Conservation (phyloP, 1,140 invertebrate species). For the Lucilia cuprina region DNA sequence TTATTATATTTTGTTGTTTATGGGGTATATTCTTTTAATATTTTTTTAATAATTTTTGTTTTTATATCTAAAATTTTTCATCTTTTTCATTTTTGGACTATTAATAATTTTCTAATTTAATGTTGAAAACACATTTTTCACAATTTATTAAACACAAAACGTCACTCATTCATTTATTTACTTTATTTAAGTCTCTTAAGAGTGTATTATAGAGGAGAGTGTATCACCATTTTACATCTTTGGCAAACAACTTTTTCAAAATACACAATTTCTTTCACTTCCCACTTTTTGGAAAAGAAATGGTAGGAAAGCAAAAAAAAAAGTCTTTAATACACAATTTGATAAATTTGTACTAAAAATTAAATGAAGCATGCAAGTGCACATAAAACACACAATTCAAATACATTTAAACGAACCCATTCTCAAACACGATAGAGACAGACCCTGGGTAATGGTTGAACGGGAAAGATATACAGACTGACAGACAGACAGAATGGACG, state of each 20-base stretch:
- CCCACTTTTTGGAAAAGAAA: not conserved
- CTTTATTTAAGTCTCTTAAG: not conserved
- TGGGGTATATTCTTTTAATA: too few species aligned
- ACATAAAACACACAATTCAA: slow-evolving; percentile 3
- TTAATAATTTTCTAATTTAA: not conserved
- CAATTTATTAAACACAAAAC: not conserved
- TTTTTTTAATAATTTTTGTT: too few species aligned
- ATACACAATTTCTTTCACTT: not conserved
- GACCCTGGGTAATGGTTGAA: not conserved
- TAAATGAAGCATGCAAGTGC: slow-evolving; percentile 17
- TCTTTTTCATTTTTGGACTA: not conserved
- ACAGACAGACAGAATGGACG: not conserved
- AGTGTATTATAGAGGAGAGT: not conserved
- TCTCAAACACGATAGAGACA: not conserved
- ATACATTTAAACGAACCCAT: not conserved
- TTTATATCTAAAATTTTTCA: too few species aligned
- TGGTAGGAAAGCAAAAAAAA: not conserved
- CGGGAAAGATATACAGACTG: not conserved
- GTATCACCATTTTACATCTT: not conserved
- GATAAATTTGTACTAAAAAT: slow-evolving; percentile 18
- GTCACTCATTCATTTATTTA: not conserved
- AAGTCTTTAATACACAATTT: slow-evolving; percentile 5
- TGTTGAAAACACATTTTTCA: not conserved
- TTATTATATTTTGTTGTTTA: too few species aligned
- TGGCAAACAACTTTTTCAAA: not conserved